phyloP scores from a whole-genome alignment of 2,888 invertebrate species.

The Morpho helenor region DNA sequence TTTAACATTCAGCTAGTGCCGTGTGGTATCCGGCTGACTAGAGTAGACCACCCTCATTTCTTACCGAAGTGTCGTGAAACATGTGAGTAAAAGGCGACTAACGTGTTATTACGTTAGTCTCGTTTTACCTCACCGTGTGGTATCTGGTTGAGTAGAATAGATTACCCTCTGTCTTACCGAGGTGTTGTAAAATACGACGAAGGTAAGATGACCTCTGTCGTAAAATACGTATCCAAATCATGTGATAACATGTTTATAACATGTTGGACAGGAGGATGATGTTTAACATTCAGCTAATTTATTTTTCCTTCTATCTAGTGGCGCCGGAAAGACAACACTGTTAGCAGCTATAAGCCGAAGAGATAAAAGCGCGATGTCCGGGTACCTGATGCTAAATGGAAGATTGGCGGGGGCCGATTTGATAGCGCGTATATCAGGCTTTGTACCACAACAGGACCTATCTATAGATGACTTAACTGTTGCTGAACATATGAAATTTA shows the following conservation, averaged over 20 bases:
- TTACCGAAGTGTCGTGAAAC: too few species aligned
- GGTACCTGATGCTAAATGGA: conserved; percentile 86
- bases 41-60: too few species aligned
- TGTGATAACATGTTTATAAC: background rate
- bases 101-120: too few species aligned
- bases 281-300: background rate
- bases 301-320: conserved; percentile 63
- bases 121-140: too few species aligned
- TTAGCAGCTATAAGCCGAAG: conserved; percentile 86
- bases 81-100: too few species aligned
- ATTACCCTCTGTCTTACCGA: too few species aligned
- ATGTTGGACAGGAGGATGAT: too few species aligned
- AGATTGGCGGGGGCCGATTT: conserved; percentile 79
- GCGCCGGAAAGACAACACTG: conserved; percentile 87
- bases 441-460: conserved; percentile 92
- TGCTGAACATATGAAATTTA: conserved; percentile 90
- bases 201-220: too few species aligned
- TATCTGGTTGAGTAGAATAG: too few species aligned
- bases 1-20: background rate
- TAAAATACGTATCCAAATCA: too few species aligned
- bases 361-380: conserved; percentile 82
- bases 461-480: conserved; percentile 89
- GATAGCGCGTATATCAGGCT: conserved; percentile 88
- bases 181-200: too few species aligned
- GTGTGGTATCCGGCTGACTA: too few species aligned